Evolutionary conservation across 2,888 invertebrate genomes (phyloP), one percentile per base, ranked within the genome.

Genomic region (Neria commutata): DNA sequence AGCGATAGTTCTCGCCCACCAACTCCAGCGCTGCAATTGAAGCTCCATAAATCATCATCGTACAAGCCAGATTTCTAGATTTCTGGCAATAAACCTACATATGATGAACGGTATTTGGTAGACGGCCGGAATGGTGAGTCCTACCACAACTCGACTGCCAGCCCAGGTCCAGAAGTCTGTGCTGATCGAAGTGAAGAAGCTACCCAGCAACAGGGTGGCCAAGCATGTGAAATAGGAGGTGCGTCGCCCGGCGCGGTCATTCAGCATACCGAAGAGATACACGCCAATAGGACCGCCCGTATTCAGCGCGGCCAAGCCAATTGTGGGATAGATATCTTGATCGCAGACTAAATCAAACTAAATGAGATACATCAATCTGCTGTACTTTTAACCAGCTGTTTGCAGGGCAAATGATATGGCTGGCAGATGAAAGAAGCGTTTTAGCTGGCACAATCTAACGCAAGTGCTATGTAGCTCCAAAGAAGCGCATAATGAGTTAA

Each of bases 21-120:
- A 95, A 81, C 83, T 96, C 96, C 69, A 95, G 83, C 60, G 94
- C 95, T 95, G 77, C 66, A 86, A 86, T 55, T 64, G 65, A 47
- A 48, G 42, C 6, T 23, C 6, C 11, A 17, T 14, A 21, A 16
- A 16, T 8, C 50, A 11, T 11, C 14, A 1, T 23, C 2, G 2
- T 47, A 10, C 21, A 21, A 24, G 2, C 24, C 17, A 42, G 3
- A 24, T 47, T 26, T 25, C 14, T 16, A 48, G 29, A 24, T 14
- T 29, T 3, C 37, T 37, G 1, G 33, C 8, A 17, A 19, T 14
- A 21, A 74, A 85, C 89, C 87, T 83, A 95, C 95, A 92, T 74
- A 96, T 94, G 60, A 95, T 95, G 78, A 95, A 95, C 1, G 96
- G 95, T 80, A 95, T 95, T 83, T 95, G 94, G 81, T 95, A 95